Base-by-base conservation (phyloP, 2,888 invertebrate genomes). In the Melinaea marsaeus region DNA sequence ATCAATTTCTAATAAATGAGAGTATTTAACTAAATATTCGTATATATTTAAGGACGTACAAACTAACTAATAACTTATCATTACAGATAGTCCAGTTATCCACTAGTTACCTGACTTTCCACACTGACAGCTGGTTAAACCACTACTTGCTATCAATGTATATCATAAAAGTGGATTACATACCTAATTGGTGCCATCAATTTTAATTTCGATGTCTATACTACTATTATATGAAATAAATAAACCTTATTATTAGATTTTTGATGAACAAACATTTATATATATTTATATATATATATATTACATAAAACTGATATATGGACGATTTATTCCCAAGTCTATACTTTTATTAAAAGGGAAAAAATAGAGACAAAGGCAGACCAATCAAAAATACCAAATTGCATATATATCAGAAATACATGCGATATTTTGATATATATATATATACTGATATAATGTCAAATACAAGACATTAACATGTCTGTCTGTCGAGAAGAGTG, bases 1-100 rank as follows among this genome's bases (percentile, higher is more conserved):
- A 22, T 56, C 42, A 58, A 58, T 55, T 35, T 37, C 55, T 55
- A 35, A 56, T 6, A 58, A 64, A 57, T 55, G 61, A 55, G 58
- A 64, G 64, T 58, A 48, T 55, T 64, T 58, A 58, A 64, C 61
- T 55, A 64, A 61, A 61, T 51, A 42, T 56, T 62, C 56, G 48
- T 68, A 54, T 37, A 45, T 60, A 47, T 64, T 51, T 45, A 46
- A 64, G 61, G 55, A 62, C 47, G 58, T 62, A 66, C 45, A 63
- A 59, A 60, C 45, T 51, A 47, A 56, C 37, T 46, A 34, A 13
- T 13, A 46, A 58, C n/a, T 11, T 54, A 22, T 42, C 42, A 42
- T 42, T 42, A 22, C 22, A 42, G 37, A 48, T 7, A 51, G 32
- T 32, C 51, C 51, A 32, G 51, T 51, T 51, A 32, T 32, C 32